Evolutionary conservation across 2,888 invertebrate genomes (phyloP).

Genomic region (Agrochola macilenta): DNA sequence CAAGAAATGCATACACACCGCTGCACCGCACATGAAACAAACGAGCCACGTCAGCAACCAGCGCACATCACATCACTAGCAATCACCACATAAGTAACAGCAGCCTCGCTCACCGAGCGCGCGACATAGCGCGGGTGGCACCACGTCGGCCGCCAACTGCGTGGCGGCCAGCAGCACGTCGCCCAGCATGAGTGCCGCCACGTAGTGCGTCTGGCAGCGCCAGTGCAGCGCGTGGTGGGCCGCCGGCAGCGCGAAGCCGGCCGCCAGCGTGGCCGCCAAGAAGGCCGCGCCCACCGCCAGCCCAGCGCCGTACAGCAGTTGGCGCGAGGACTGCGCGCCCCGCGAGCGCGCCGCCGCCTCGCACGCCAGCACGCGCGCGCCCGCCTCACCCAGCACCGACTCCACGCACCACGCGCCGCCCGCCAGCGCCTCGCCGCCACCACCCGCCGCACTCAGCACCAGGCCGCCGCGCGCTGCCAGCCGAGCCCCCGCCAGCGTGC

Average conservation of each 20-base stretch:
- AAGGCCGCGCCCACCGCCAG: slow-evolving; percentile 95
- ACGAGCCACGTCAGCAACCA: slow-evolving; percentile 44
- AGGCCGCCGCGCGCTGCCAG: slow-evolving; percentile 90
- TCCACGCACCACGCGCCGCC: slow-evolving; percentile 88
- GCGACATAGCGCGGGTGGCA: slow-evolving; percentile 92
- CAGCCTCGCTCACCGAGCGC: slow-evolving; percentile 91
- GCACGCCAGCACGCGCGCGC: slow-evolving; percentile 81
- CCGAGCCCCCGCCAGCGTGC: slow-evolving; percentile 88
- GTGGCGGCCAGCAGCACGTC: slow-evolving; percentile 95
- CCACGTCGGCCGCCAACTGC: slow-evolving; percentile 92
- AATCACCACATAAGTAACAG: not conserved
- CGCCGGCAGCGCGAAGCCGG: slow-evolving; percentile 94
- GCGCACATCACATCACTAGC: slow-evolving; percentile 1
- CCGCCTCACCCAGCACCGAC: slow-evolving; percentile 83
- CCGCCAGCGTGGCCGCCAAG: slow-evolving; percentile 94
- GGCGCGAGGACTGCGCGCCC: slow-evolving; percentile 90
- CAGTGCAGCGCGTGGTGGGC: slow-evolving; percentile 97
- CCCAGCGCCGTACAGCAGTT: slow-evolving; percentile 94
- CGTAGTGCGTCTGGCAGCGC: slow-evolving; percentile 97
- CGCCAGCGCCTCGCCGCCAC: slow-evolving; percentile 83
- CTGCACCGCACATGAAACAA: slow-evolving; percentile 87
- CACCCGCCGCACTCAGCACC: slow-evolving; percentile 73
- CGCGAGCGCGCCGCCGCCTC: slow-evolving; percentile 89
- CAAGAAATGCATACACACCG: slow-evolving; percentile 96
- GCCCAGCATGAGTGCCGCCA: slow-evolving; percentile 95